Conservation (phyloP, 2,797 vertebrate species). For the Harpagifer antarcticus region DNA sequence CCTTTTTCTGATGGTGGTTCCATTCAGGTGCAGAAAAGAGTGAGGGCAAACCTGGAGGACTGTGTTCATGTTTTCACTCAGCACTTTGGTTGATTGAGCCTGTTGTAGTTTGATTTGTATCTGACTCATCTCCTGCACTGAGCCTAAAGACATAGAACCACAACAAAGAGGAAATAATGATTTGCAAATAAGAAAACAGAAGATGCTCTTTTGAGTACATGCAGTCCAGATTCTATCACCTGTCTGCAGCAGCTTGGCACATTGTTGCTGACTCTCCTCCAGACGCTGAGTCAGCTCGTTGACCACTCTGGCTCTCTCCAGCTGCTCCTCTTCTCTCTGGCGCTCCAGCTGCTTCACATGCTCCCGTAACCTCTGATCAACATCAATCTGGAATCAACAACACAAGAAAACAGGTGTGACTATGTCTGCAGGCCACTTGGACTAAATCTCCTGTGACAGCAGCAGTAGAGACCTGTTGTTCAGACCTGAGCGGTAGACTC, state of each 20-base stretch:
- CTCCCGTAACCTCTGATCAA: slow-evolving; percentile 83
- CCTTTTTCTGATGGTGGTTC: background rate
- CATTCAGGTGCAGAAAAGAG: background rate
- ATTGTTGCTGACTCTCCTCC: slow-evolving; percentile 96
- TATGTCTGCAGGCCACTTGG: background rate
- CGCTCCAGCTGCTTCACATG: slow-evolving; percentile 90
- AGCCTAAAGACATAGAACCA: slow-evolving; percentile 77
- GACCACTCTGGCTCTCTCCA: slow-evolving; percentile 92
- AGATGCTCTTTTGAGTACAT: background rate
- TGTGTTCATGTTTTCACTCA: slow-evolving; percentile 91
- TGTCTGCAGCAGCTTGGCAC: slow-evolving; percentile 92
- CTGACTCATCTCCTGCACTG: slow-evolving; percentile 91
- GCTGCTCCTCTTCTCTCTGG: slow-evolving; percentile 89
- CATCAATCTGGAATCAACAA: slow-evolving; percentile 83
- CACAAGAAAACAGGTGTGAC: slow-evolving; percentile 6
- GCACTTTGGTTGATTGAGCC: slow-evolving; percentile 87
- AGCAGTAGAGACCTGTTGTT: slow-evolving; percentile 86
- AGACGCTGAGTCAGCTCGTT: slow-evolving; percentile 91
- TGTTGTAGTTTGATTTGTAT: slow-evolving; percentile 92
- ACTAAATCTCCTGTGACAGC: background rate
- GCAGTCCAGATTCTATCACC: slow-evolving; percentile 75
- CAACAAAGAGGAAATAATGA: background rate
- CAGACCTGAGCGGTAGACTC: slow-evolving; percentile 85
- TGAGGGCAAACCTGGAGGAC: slow-evolving; percentile 87
- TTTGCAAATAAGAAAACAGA: background rate